Conservation (phyloP, 2,888 invertebrate species). For the Clepsis dumicolana region DNA sequence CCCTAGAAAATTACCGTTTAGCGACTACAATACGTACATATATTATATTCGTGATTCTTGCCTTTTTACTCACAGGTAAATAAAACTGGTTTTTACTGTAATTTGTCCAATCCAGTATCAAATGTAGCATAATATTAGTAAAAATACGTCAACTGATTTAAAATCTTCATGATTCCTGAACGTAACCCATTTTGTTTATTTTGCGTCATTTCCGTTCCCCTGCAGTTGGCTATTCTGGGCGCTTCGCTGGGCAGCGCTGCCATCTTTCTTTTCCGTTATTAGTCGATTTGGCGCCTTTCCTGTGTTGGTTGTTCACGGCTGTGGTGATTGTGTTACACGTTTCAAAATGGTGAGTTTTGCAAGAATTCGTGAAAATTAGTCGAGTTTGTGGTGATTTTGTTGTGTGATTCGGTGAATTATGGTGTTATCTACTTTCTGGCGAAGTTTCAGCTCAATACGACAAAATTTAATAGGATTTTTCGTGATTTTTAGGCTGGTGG, state of each 20-base stretch:
- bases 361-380: conserved; percentile 77
- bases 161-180: conserved; percentile 24
- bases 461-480: conserved; percentile 85
- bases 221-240: conserved; percentile 66
- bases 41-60: not conserved
- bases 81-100: not conserved
- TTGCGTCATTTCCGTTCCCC: conserved; percentile 68
- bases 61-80: no score
- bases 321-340: conserved; percentile 83
- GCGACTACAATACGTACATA: no score
- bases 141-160: not conserved
- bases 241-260: conserved; percentile 65
- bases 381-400: conserved; percentile 61
- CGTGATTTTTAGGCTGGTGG: conserved; percentile 96
- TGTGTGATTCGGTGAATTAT: conserved; percentile 67
- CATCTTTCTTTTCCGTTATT: conserved; percentile 72
- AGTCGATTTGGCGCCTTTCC: conserved; percentile 84
- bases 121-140: not conserved
- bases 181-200: conserved; percentile 50
- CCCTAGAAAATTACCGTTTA: no score
- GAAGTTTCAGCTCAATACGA: conserved; percentile 85
- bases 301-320: conserved; percentile 80
- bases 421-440: conserved; percentile 79
- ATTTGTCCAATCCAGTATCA: not conserved
- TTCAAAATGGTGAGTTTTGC: conserved; percentile 86